These are phyloP conservation scores for Hemaris fuciformis DNA, from an alignment of 2,888 invertebrate genomes.

Conservation along the genomic window DNA sequence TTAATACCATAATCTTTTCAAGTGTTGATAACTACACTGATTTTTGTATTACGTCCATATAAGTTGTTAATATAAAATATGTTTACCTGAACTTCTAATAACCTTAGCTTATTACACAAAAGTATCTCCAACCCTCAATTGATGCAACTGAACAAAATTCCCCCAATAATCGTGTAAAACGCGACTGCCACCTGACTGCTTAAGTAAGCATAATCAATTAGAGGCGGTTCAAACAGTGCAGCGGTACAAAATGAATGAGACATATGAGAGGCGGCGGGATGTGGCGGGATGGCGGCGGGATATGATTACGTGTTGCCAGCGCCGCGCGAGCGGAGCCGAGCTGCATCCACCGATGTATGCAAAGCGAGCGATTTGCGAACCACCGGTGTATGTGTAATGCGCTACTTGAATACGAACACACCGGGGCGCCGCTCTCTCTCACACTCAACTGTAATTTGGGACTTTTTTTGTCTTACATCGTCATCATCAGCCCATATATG, in stretches of 20 bases:
- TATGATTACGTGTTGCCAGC: not conserved
- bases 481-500: no score
- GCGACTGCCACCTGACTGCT: not conserved
- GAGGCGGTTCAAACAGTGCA: not conserved
- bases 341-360: constrained; percentile 39
- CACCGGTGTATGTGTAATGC: constrained; percentile 50
- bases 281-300: not conserved
- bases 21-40: no score
- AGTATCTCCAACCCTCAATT: no score
- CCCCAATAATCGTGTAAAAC: not conserved
- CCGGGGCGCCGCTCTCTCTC: constrained; percentile 23
- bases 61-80: no score
- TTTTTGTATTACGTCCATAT: no score
- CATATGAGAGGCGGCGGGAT: not conserved
- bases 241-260: not conserved
- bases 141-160: not conserved
- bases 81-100: no score
- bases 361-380: constrained; percentile 48
- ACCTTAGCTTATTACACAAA: no score
- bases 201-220: constrained; percentile 10
- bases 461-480: no score
- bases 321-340: constrained; percentile 22
- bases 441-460: constrained; percentile 37
- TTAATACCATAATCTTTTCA: no score
- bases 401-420: constrained; percentile 48